Base-by-base conservation (phyloP, 2,797 vertebrate species). In the Oryzias dopingdopingensis region DNA sequence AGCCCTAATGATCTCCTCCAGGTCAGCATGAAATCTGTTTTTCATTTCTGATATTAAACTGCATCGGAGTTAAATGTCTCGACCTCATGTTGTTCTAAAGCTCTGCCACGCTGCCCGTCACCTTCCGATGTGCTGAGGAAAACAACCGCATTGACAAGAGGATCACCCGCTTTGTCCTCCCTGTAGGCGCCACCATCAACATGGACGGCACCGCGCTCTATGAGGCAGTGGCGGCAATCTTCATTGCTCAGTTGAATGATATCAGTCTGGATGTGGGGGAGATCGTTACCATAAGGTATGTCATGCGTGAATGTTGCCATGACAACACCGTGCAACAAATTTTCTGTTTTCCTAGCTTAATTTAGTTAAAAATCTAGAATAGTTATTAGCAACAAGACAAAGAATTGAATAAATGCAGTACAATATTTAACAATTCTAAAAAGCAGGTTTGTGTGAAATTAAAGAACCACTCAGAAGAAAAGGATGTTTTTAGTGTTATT, bases 161-260 rank as follows among this genome's bases (percentile, higher is more conserved):
- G 64, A 98, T 99, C 88, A 98, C 96, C 0, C 94, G 97, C 65
- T 99, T 99, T 0, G 95, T 99, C 72, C 88, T 99, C 62, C 97
- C 97, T 0, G 95, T 99, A 2, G 97, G 97, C 12, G 96, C 97
- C 68, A 99, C 97, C 49, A 98, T 99, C 70, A 99, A 98, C 90
- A 98, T 98, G 97, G 97, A 99, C 0, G 97, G 96, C 48, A 98
- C 96, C 0, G 96, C 97, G 0, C 94, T 99, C 26, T 99, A 99
- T 0, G 97, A 99, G 80, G 97, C 97, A 0, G 96, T 99, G 62
- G 96, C 97, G 0, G 95, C 96, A 51, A 90, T 99, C 74, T 99
- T 99, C 68, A 98, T 99, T 17, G 96, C 96, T 16, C 97, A 99
- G 56, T 77, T 98, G 56, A 99, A 99, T 40, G 86, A 95, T 76